These are phyloP conservation scores for Drosophila paramelanica DNA, from an alignment of 2,888 invertebrate species.

Conservation along the genomic window DNA sequence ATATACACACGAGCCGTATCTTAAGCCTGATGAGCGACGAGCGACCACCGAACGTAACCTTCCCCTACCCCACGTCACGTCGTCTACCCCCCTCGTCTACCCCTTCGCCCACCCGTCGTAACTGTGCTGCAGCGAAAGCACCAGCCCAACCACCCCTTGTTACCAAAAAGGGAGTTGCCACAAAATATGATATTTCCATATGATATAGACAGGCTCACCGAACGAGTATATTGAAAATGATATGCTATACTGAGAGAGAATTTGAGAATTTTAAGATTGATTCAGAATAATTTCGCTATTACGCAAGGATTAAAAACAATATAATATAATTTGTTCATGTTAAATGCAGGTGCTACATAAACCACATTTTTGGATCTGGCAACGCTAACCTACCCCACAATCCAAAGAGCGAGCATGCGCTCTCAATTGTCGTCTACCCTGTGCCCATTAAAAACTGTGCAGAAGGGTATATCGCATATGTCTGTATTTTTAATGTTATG, in stretches of 20 bases:
- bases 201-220: neutral
- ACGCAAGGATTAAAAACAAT: too few species aligned
- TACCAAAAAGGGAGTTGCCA: constrained; percentile 26
- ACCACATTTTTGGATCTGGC: constrained; percentile 8
- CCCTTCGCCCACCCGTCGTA: neutral
- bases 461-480: too few species aligned
- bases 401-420: constrained; percentile 5
- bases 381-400: constrained; percentile 4
- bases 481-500: too few species aligned
- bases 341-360: neutral
- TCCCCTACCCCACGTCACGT: neutral
- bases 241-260: too few species aligned
- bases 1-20: constrained; percentile 40
- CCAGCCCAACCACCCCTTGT: constrained; percentile 31
- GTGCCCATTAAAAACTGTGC: too few species aligned
- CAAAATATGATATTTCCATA: neutral
- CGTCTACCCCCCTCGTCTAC: neutral
- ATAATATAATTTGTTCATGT: too few species aligned
- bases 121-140: constrained; percentile 1
- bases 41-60: constrained; percentile 9
- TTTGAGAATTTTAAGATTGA: neutral
- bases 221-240: too few species aligned
- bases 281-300: too few species aligned
- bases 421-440: neutral
- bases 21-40: constrained; percentile 4